Base-by-base conservation (phyloP, 1,140 invertebrate species). In the Drosophila kohkoa region DNA sequence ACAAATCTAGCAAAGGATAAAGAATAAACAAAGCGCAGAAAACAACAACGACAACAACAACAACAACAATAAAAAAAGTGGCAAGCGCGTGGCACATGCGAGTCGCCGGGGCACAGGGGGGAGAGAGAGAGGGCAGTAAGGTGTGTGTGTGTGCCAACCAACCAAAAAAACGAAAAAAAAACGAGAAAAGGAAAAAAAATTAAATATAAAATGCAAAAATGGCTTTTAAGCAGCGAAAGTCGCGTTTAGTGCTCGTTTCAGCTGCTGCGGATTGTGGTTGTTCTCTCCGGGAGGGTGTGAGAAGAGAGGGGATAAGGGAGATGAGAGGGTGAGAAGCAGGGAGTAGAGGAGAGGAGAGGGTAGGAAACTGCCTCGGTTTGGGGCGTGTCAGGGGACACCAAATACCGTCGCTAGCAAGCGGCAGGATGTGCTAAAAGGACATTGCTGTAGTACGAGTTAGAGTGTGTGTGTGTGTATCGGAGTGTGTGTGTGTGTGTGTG, bases 131-230 rank as follows among this genome's bases (percentile, higher is more conserved):
- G n/a, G 7, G 38, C 38, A n/a, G n/a, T 2, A 43, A 43, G 41
- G 41, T 43, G 20, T 25, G 20, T 25, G 20, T 25, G 38, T n/a
- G 43, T 54, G 65, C 38, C 11, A 11, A 7, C 15, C 32, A 5
- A 43, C 55, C 69, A 79, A 41, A 38, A 54, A 11, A 41, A 20
- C 10, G 11, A 15, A 64, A 66, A 64, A 66, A 81, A 87, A 88
- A 88, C 20, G 20, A 64, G 70, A 79, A 41, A 48, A 64, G 11
- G 16, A 20, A 11, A 15, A 64, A 82, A 87, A 88, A 88, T 82
- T 80, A 82, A 82, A 87, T 87, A 80, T 88, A 87, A 88, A 82
- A 87, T 88, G 82, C 82, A 88, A 87, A 87, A 87, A 87, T 87
- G 69, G 80, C 83, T 87, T 87, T 87, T 88, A 88, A 87, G 83